A percentile compares a stretch with the other conserved stretches of the same genome.
These are phyloP conservation scores for Oryzias dopingdopingensis DNA, from an alignment of 2,797 vertebrate genomes.

Conservation along the genomic window DNA sequence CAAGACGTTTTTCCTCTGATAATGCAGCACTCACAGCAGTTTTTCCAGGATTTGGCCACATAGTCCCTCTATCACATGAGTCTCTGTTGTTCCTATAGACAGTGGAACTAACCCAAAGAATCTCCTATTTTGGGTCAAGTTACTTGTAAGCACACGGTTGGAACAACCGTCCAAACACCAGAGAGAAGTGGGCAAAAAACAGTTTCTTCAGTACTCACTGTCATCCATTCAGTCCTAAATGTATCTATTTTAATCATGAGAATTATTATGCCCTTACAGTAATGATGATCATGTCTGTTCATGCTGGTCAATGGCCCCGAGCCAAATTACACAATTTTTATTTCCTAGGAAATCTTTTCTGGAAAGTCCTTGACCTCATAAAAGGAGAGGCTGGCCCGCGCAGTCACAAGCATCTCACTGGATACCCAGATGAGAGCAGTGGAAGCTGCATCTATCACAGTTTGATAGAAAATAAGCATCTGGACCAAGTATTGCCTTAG, in stretches of 20 bases:
- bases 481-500: no score
- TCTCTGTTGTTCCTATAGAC: conserved; percentile 24
- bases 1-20: conserved; percentile 21
- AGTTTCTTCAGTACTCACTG: no score
- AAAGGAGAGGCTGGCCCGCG: conserved; percentile 17
- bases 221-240: background rate
- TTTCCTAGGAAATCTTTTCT: conserved; percentile 30
- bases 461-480: background rate
- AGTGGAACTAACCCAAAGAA: conserved; percentile 26
- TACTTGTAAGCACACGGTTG: conserved; percentile 33
- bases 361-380: conserved; percentile 40
- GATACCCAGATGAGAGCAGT: conserved; percentile 20
- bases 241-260: conserved; percentile 4
- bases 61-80: conserved; percentile 4
- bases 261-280: background rate
- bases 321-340: conserved; percentile 32
- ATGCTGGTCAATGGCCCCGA: conserved; percentile 21
- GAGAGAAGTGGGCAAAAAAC: no score
- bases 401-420: conserved; percentile 47
- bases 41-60: conserved; percentile 11
- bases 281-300: conserved; percentile 1
- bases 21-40: no score
- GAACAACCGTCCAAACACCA: conserved; percentile 16
- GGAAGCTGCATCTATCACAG: conserved; percentile 4
- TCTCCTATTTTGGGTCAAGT: conserved; percentile 43